phyloP scores from a whole-genome alignment of 2,113 vertebrate species.

The Hydropotes inermis region DNA sequence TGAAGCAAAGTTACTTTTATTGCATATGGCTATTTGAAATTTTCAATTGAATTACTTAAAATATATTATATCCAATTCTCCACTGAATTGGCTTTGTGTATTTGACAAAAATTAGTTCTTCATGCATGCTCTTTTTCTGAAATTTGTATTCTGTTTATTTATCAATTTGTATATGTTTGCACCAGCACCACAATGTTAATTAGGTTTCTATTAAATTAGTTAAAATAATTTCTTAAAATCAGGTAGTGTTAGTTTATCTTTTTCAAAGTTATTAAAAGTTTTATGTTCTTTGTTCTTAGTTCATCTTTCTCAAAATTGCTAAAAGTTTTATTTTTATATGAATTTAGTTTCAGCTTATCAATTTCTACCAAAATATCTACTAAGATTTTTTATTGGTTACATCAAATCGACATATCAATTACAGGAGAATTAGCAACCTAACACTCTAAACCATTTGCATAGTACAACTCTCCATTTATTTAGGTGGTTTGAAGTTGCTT shows the following conservation, averaged over 20 bases:
- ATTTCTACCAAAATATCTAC: neutral
- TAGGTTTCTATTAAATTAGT: neutral
- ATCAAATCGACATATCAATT: neutral
- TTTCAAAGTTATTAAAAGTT: neutral
- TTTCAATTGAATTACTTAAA: neutral
- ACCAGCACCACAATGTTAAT: neutral
- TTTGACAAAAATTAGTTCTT: neutral
- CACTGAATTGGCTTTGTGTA: neutral
- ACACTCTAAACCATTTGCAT: neutral
- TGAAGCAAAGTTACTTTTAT: neutral
- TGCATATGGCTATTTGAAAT: neutral
- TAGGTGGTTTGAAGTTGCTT: neutral
- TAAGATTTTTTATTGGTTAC: neutral
- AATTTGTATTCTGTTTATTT: neutral
- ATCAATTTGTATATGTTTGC: neutral
- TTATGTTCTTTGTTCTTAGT: neutral
- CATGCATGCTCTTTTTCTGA: neutral
- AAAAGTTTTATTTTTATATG: neutral
- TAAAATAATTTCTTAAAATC: neutral
- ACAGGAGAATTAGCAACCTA: neutral
- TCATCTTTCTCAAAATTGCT: fast-evolving
- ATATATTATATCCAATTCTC: neutral
- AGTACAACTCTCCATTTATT: neutral
- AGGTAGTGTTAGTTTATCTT: neutral
- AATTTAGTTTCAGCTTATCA: neutral